A percentile compares a stretch with the other conserved stretches of the same genome.
phyloP scores from a whole-genome alignment of 2,113 vertebrate genomes.

The Campylomormyrus tamandua region DNA sequence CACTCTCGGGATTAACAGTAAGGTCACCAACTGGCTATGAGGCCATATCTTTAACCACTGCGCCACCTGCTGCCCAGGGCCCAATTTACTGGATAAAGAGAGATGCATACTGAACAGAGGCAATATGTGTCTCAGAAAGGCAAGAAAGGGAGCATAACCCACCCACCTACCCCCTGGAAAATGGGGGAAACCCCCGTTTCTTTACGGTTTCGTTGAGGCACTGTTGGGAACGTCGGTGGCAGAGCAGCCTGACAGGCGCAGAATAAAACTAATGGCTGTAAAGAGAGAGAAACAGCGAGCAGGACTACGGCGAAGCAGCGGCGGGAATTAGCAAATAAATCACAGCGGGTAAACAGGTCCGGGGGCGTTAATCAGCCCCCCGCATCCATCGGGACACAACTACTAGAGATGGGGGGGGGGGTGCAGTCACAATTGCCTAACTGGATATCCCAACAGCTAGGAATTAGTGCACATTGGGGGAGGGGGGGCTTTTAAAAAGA shows the following conservation, averaged over 20 bases:
- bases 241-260: background rate
- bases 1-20: background rate
- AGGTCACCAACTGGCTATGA: background rate
- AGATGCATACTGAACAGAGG: background rate
- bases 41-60: background rate
- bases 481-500: background rate
- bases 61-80: background rate
- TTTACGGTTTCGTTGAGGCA: slow-evolving; percentile 8
- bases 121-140: background rate
- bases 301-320: background rate
- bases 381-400: background rate
- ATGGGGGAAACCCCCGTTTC: background rate
- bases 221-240: background rate
- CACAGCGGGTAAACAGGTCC: background rate
- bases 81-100: background rate
- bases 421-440: background rate
- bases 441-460: background rate
- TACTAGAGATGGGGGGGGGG: background rate
- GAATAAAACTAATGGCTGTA: background rate
- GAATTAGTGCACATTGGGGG: background rate
- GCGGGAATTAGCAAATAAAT: slow-evolving; percentile 18
- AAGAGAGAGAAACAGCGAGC: background rate
- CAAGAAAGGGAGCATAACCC: background rate
- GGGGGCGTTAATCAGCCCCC: background rate
- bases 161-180: background rate